Base-by-base conservation (phyloP, 2,797 vertebrate species). In the Anas bernieri region DNA sequence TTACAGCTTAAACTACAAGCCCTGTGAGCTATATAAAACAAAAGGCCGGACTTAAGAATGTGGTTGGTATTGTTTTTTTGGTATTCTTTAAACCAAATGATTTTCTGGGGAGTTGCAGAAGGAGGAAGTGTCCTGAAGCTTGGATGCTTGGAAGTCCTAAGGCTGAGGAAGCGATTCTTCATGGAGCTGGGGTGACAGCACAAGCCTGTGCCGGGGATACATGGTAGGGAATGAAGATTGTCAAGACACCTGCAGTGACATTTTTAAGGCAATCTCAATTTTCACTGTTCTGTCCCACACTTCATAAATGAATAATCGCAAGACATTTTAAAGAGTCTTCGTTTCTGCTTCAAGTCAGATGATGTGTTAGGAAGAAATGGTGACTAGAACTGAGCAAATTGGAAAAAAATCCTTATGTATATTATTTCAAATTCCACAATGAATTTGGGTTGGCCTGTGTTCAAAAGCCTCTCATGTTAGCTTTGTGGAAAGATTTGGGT, bases 391-490 rank as follows among this genome's bases (percentile, higher is more conserved):
- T 85, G 88, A 95, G 83, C 64, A 91, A 93, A 83, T 84, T 83
- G 94, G 94, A 39, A 94, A 96, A 97, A 94, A 85, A 54, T 91
- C 86, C 64, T 77, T 70, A 50, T 74, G 90, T 68, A 88, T 95
- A 82, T 95, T 96, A 84, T 94, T 97, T 90, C 70, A 83, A 73
- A 93, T 95, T 90, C 91, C 91, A 92, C 79, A 92, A 86, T 93
- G 89, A 92, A 90, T 94, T 92, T 86, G 64, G 26, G 14, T 88
- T 95, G 95, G 91, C 90, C 56, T 17, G 0, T 35, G 67, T 66
- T 96, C 91, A 94, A 90, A 88, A 90, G 59, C 56, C 48, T 95
- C 0, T 2, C 67, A 33, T 73, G 74, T 93, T 61, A 91, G 75
- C 77, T 84, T 70, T 83, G 52, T 88, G 94, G 83, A 91, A 96